Percentiles rank a stretch among this genome's conserved stretches.
Evolutionary conservation across 2,797 vertebrate genomes (phyloP).

Genomic region (Sciaenops ocellatus): DNA sequence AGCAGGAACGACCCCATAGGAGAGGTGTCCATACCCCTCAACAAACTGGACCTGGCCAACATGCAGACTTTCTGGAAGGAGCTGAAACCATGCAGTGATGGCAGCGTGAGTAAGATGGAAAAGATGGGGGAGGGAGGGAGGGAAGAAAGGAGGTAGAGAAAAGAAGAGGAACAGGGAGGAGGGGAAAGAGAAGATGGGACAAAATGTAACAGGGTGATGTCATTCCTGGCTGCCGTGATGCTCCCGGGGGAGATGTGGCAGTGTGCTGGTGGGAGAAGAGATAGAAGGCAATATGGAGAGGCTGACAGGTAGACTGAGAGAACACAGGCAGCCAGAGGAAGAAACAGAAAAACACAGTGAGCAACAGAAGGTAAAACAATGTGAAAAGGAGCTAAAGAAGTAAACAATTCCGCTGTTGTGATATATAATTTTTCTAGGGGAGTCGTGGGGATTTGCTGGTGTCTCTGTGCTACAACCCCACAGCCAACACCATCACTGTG

Average conservation of each 20-base stretch:
- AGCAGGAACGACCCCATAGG: constrained; percentile 98
- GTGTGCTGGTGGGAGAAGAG: constrained; percentile 60
- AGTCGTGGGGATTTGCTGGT: constrained; percentile 87
- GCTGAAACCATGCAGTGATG: constrained; percentile 97
- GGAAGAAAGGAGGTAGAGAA: constrained; percentile 4
- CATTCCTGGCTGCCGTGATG: constrained; percentile 76
- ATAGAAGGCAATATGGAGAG: constrained; percentile 58
- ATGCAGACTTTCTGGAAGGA: constrained; percentile 99
- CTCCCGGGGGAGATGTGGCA: constrained; percentile 75
- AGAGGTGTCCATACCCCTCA: constrained; percentile 97
- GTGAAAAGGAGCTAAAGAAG: constrained; percentile 27
- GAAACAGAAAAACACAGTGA: constrained; percentile 40
- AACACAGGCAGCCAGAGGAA: constrained; percentile 51
- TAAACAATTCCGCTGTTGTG: constrained; percentile 46
- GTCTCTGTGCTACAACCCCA: constrained; percentile 98
- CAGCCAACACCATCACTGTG: constrained; percentile 98
- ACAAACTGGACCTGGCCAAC: constrained; percentile 97
- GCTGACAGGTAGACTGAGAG: constrained; percentile 62
- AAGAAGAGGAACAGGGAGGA: constrained; percentile 18
- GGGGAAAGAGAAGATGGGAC: constrained; percentile 62
- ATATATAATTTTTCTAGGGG: constrained; percentile 86
- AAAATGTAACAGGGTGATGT: constrained; percentile 78
- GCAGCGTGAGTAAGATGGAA: constrained; percentile 83
- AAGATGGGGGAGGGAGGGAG: not conserved
- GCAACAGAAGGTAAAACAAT: constrained; percentile 35